phyloP scores from a whole-genome alignment of 2,888 invertebrate genomes.

The Pyrochroa serraticornis region DNA sequence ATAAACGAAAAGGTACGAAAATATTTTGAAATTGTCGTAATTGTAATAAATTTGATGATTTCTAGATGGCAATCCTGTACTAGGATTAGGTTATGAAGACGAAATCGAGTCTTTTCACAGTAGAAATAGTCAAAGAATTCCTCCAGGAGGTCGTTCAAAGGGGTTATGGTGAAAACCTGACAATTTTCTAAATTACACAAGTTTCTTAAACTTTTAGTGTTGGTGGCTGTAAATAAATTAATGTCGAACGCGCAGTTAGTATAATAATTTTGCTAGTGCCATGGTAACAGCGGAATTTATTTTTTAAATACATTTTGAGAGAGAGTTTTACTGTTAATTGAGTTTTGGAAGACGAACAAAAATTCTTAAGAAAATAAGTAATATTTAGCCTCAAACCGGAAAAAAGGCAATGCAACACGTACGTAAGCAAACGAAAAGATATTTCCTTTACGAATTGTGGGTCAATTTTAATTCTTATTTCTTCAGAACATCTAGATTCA shows the following conservation, averaged over 20 bases:
- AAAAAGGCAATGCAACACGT: too few species aligned
- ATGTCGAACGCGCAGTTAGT: too few species aligned
- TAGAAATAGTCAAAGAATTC: conserved; percentile 37
- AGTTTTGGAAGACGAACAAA: too few species aligned
- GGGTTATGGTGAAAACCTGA: conserved; percentile 53
- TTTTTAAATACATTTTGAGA: conserved; percentile 17
- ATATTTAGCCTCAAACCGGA: too few species aligned
- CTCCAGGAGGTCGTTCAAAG: conserved; percentile 56
- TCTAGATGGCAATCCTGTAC: conserved; percentile 55
- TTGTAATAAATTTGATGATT: conserved; percentile 15
- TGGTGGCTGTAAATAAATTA: too few species aligned
- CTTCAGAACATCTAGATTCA: too few species aligned
- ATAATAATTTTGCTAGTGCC: too few species aligned
- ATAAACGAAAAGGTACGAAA: conserved; percentile 40
- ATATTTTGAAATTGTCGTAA: background rate
- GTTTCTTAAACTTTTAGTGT: background rate
- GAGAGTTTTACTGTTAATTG: too few species aligned
- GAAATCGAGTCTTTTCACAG: conserved; percentile 6
- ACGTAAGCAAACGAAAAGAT: too few species aligned
- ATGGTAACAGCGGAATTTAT: conserved; percentile 21
- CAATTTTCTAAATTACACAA: background rate
- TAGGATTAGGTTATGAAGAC: conserved; percentile 52
- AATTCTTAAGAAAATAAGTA: too few species aligned
- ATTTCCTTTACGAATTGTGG: too few species aligned
- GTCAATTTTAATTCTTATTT: too few species aligned